Percentiles rank a stretch among this genome's conserved stretches.
Evolutionary conservation across 53 echinoderm and acorn worm genomes (phyloP).

Genomic region (Holothuria scabra): DNA sequence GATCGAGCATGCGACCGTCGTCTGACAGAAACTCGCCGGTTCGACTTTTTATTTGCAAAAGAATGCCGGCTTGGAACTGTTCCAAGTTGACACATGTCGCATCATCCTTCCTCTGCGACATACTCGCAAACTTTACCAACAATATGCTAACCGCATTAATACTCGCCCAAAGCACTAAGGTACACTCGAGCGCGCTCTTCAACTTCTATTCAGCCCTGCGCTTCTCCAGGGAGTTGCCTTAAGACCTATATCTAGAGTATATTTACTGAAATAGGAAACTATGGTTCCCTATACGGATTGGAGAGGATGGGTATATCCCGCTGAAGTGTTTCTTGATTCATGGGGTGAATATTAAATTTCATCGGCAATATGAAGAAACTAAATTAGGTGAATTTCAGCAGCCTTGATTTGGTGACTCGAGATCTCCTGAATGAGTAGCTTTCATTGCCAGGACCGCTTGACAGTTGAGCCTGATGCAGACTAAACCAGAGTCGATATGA

Average conservation of each 20-base stretch:
- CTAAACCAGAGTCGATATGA: too few relatives aligned
- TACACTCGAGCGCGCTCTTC: constrained; percentile 46
- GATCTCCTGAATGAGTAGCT: too few relatives aligned
- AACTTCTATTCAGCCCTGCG: constrained; percentile 10
- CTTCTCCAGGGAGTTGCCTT: constrained; percentile 38
- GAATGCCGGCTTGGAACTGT: constrained; percentile 40
- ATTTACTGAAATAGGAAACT: constrained; percentile 44
- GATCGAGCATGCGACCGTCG: constrained; percentile 42
- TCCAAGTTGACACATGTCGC: constrained; percentile 44
- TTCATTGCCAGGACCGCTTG: too few relatives aligned
- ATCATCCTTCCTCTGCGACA: constrained; percentile 24
- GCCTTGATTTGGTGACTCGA: constrained; percentile 33
- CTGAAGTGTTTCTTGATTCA: constrained; percentile 41
- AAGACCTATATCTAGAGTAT: constrained; percentile 43
- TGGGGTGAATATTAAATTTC: constrained; percentile 42
- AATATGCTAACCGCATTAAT: constrained; percentile 43
- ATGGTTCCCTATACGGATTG: constrained; percentile 26
- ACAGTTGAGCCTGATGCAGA: too few relatives aligned
- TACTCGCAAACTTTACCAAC: constrained; percentile 41
- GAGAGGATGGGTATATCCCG: constrained; percentile 31
- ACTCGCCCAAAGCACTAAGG: constrained; percentile 42
- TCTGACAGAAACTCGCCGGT: constrained; percentile 32
- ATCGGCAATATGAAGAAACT: constrained; percentile 32
- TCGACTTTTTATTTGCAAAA: constrained; percentile 28
- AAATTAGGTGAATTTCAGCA: constrained; percentile 29